Evolutionary conservation across 2,113 vertebrate species (phyloP), one percentile per base, ranked within the genome.

Genomic region (Oryctolagus cuniculus): DNA sequence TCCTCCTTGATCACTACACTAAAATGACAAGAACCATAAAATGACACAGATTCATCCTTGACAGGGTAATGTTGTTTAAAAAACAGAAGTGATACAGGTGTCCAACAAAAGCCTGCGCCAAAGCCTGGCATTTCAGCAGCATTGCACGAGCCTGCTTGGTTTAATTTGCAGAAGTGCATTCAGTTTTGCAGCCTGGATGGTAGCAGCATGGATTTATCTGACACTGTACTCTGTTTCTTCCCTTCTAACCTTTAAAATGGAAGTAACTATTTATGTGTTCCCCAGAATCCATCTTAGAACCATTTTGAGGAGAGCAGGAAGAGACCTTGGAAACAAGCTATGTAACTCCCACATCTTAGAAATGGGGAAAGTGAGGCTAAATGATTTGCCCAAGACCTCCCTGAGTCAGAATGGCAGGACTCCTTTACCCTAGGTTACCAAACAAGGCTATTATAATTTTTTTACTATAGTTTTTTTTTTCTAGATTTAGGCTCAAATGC

Each of bases 11-110:
- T 82, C 29, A 83, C 61, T 81, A 90, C 38, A 3, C 5, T 38
- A 89, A 97, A 95, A 81, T 85, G 92, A 95, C 84, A 95, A 63
- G 70, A 79, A 16, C 70, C 87, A 64, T 83, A 89, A 85, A 91
- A 93, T 87, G 93, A 95, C 74, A 95, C 29, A 95, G 94, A 92
- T 96, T 88, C 92, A 51, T 96, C 83, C 94, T 95, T 38, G 9
- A n/a, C 27, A 89, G 69, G 93, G 53, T 89, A 73, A 61, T 49
- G 82, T n/a, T 95, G 74, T 96, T 97, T 97, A 88, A 91, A 97
- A 96, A 96, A 91, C 94, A 97, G 79, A 95, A 87, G 70, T 29
- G 49, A 69, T 22, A 27, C 31, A 87, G 80, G 61, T 83, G 53
- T 69, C 82, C 73, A 89, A 53, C 12, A 29, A 6, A 49, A 7